Conservation (phyloP, 2,888 invertebrate genomes). For the Terebella lapidaria region DNA sequence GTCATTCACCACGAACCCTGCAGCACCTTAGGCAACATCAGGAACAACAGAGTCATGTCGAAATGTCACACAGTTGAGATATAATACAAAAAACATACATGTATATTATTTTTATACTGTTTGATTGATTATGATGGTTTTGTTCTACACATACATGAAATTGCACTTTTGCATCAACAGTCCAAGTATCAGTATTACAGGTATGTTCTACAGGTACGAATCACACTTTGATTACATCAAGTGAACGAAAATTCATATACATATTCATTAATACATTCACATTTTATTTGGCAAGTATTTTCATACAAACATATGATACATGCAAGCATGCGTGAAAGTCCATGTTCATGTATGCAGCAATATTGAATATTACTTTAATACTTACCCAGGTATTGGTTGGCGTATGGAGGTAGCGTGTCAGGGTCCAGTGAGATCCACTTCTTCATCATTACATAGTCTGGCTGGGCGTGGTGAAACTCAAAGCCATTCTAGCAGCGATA, state of each 20-base stretch:
- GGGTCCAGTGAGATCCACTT: constrained; percentile 68
- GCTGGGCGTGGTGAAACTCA: constrained; percentile 62
- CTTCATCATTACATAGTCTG: constrained; percentile 68
- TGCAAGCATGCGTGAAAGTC: neutral
- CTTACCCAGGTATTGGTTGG: constrained; percentile 47
- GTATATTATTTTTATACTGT: no score
- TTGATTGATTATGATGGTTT: no score
- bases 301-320: no score
- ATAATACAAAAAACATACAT: neutral
- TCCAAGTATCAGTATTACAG: no score
- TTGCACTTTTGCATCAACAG: no score
- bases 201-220: no score
- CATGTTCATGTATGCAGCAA: neutral
- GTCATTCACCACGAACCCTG: constrained; percentile 78
- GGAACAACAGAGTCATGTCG: neutral
- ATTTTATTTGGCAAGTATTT: no score
- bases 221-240: no score
- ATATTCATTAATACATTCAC: no score
- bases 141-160: no score
- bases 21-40: constrained; percentile 61
- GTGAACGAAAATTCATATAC: no score
- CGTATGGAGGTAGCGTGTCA: constrained; percentile 43
- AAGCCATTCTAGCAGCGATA: constrained; percentile 74
- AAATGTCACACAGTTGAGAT: neutral
- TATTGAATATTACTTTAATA: neutral